Base-by-base conservation (phyloP, 2,888 invertebrate genomes). In the Mimas tiliae region DNA sequence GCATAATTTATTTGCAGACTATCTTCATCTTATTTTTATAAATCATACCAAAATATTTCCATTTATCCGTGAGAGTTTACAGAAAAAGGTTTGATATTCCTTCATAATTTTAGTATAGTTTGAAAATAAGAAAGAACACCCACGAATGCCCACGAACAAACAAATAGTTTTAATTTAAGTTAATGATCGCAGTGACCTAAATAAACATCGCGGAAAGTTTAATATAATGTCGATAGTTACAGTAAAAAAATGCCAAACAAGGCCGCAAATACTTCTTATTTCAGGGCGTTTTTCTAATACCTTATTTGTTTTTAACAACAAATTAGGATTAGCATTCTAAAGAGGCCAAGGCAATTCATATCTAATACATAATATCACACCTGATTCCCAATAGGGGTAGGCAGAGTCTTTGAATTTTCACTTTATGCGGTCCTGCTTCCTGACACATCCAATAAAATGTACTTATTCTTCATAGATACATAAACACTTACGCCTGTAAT, bases 131-230 rank as follows among this genome's bases (percentile, higher is more conserved):
- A 27, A 27, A 1, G 27, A 27, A 27, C 27, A 27, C 27, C 4
- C 2, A 27, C 62, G 63, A 65, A 65, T 68, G 69, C 51, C 50
- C 45, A 62, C 67, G 64, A 64, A 66, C 65, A 73, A 75, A 75
- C 73, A 80, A 76, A 73, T 21, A 58, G 19, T 74, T 65, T 72
- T 38, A 16, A 11, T 74, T 65, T 72, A 72, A 71, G 72, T 68
- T 70, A 74, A 75, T 72, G 69, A 74, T 71, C 63, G 70, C 64
- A 65, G 70, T 74, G 78, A 78, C 78, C 78, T 74, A 67, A 77
- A 82, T 78, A 78, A 77, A 78, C 73, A 73, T 66, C 52, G 70
- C 11, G 0, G 50, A 50, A 19, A 50, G 50, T 65, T 64, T 67
- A 70, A 69, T 73, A 74, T 73, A 74, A 58, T 38, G 16, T 42